Base-by-base conservation (phyloP, 2,888 invertebrate species). In the Apamea monoglypha region DNA sequence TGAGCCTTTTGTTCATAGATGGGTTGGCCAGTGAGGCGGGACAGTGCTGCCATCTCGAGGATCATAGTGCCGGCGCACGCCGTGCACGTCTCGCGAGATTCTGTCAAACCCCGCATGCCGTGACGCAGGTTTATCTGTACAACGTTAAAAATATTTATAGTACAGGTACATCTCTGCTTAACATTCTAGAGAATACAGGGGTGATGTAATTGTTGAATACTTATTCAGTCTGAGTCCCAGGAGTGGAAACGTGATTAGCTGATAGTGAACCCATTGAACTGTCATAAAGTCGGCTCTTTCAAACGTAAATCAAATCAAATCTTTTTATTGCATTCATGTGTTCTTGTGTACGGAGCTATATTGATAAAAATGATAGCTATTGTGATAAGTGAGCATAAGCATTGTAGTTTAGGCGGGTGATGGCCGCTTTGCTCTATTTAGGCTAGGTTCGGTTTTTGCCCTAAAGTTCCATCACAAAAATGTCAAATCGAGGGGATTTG, bases 11-110 rank as follows among this genome's bases (percentile, higher is more conserved):
- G 98, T 95, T 99, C 99, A 95, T 98, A 99, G 71, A 99, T 97
- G 0, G 98, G 98, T 93, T 99, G 98, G 91, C 99, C 99, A 0
- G 99, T 99, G 74, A 99, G 97, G 4, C 99, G 97, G 3, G 99
- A 99, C 14, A 99, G 97, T 0, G 99, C 99, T 1, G 99, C 99
- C 98, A 99, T 99, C 96, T 99, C 99, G 56, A 99, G 96, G 74
- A 99, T 98, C 98, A 99, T 99, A 0, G 99, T 99, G 1, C 99
- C 99, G 2, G 99, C 99, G 95, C 99, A 99, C 0, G 99, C 99
- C 0, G 99, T 99, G 93, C 99, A 99, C 0, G 99, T 99, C 95
- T 99, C 99, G 7, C 98, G 97, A 0, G 98, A 98, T 88, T 98
- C 97, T 85, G 98, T 98, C 72, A 98, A 91, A 36, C 98, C 97